Conservation (phyloP, 2,888 invertebrate species). For the Ypsolopha sequella region DNA sequence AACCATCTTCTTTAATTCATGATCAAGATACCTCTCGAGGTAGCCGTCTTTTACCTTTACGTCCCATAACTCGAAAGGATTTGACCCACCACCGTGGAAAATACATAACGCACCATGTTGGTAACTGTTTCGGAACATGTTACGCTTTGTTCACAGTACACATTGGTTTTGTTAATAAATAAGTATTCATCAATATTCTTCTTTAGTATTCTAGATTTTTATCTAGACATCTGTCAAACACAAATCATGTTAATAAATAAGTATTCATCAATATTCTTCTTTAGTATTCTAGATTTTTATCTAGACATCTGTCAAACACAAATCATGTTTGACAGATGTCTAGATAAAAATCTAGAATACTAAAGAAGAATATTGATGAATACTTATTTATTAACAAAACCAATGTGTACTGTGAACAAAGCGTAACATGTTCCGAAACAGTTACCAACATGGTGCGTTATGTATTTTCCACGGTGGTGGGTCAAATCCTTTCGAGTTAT, state of each 20-base stretch:
- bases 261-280: no score
- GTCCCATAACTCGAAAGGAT: slow-evolving; percentile 67
- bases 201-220: neutral
- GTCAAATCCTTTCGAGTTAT: slow-evolving; percentile 62
- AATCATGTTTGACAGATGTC: no score
- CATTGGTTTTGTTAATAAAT: neutral
- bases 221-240: neutral
- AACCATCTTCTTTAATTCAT: slow-evolving; percentile 95
- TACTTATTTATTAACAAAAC: no score
- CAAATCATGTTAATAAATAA: no score
- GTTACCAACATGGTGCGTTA: slow-evolving; percentile 67
- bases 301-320: no score
- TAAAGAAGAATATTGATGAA: no score
- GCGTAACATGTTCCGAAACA: slow-evolving; percentile 57
- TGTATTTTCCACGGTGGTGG: slow-evolving; percentile 69
- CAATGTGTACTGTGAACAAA: no score
- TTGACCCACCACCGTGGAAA: slow-evolving; percentile 68
- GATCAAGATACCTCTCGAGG: slow-evolving; percentile 92
- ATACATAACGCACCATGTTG: slow-evolving; percentile 69
- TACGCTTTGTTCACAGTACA: neutral
- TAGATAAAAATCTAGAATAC: no score
- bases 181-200: neutral
- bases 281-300: no score
- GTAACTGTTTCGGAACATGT: slow-evolving; percentile 66
- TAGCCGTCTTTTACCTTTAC: slow-evolving; percentile 88